These are phyloP conservation scores for Phasianus colchicus DNA, from an alignment of 2,113 vertebrate genomes.

Conservation along the genomic window DNA sequence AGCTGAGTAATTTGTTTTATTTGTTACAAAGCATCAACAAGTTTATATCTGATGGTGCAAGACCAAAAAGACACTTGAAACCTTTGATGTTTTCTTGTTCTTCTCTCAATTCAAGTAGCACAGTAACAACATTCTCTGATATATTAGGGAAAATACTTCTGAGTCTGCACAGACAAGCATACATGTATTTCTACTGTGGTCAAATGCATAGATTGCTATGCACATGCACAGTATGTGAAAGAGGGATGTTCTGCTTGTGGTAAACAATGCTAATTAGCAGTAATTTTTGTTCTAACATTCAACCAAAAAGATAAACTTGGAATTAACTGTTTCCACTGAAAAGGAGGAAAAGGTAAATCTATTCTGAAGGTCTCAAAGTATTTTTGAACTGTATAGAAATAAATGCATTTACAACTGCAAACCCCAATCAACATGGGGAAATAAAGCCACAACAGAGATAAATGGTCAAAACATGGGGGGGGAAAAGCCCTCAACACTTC, in stretches of 20 bases:
- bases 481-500: conserved; percentile 4
- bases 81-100: not conserved
- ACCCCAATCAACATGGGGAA: not conserved
- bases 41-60: not conserved
- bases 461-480: not conserved
- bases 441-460: not conserved
- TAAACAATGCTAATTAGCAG: not conserved
- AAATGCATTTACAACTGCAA: conserved; percentile 34
- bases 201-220: not conserved
- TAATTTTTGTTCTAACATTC: not conserved
- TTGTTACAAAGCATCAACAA: not conserved
- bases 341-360: not conserved
- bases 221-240: not conserved
- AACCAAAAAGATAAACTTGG: not conserved
- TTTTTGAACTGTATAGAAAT: not conserved
- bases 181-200: not conserved
- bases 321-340: not conserved
- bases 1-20: not conserved
- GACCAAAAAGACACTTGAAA: not conserved
- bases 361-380: not conserved
- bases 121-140: not conserved
- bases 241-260: not conserved
- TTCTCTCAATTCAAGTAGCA: not conserved
- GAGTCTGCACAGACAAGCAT: not conserved
- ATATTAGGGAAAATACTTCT: not conserved